Evolutionary conservation across 2,888 invertebrate genomes (phyloP), one percentile per base, ranked within the genome.

Genomic region (Eustalomyia histrio): DNA sequence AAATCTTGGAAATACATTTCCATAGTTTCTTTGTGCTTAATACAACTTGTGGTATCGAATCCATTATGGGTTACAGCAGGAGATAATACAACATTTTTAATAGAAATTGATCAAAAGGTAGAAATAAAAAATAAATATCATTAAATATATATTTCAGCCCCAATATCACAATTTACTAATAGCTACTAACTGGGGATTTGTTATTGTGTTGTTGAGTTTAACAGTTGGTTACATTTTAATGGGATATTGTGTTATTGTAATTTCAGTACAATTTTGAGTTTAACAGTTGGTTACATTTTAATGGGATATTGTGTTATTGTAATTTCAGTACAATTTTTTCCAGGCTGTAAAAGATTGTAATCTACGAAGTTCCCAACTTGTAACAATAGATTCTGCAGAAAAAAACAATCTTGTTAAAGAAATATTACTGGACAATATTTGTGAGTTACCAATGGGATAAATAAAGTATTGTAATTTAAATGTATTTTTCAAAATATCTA

Each of bases 261-360:
- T 50, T 63, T n/a, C 3, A 63, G 63, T 47, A 24, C 16, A 50
- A 63, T 29, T 63, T n/a, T n/a, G n/a, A n/a, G n/a, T n/a, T n/a
- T n/a, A n/a, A n/a, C n/a, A n/a, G n/a, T n/a, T n/a, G n/a, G n/a
- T n/a, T n/a, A n/a, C n/a, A n/a, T n/a, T n/a, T n/a, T n/a, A n/a
- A n/a, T n/a, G n/a, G n/a, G n/a, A n/a, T n/a, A n/a, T n/a, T n/a
- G n/a, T n/a, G n/a, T n/a, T n/a, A n/a, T n/a, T n/a, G n/a, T n/a
- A n/a, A 29, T 50, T 63, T n/a, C 3, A 63, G 63, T 47, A 24
- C 16, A 50, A 63, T 29, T 63, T 50, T 50, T 63, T 24, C 9
- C 16, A 14, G 8, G 50, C 63, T 5, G 7, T 9, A 10, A 47
- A 16, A 50, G 50, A 47, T n/a, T 63, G 63, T 10, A n/a, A 47